Percentiles rank a stretch among this genome's conserved stretches.
phyloP scores from a whole-genome alignment of 2,113 vertebrate species.

The Microcebus jonahi region DNA sequence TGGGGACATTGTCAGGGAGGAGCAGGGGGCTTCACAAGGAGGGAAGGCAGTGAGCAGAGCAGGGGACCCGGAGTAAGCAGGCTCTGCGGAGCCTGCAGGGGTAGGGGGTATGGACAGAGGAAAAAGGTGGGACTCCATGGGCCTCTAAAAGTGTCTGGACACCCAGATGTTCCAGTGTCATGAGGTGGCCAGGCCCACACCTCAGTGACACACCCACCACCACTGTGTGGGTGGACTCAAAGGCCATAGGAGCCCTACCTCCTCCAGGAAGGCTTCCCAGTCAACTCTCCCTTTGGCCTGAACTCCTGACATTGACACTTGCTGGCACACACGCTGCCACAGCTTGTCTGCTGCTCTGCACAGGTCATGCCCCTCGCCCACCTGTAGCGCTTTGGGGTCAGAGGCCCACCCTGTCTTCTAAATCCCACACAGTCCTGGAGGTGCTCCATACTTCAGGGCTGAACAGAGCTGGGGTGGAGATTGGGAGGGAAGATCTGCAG shows the following conservation, averaged over 20 bases:
- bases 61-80: neutral
- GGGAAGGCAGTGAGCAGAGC: neutral
- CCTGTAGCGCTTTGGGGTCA: neutral
- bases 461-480: neutral
- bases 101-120: neutral
- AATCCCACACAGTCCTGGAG: neutral
- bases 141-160: neutral
- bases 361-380: neutral
- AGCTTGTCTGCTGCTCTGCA: neutral
- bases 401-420: neutral
- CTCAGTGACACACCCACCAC: neutral
- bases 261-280: neutral
- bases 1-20: neutral
- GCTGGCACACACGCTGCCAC: neutral
- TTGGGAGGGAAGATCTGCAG: neutral
- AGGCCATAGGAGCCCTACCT: neutral
- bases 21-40: neutral
- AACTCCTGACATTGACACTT: neutral
- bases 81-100: neutral
- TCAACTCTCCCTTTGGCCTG: neutral
- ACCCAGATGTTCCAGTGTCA: neutral
- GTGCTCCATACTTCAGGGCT: neutral
- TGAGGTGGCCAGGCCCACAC: neutral
- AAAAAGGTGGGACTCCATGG: neutral
- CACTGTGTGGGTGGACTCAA: neutral